Evolutionary conservation across 2,888 invertebrate species (phyloP).

Genomic region (Chrysina gloriosa): DNA sequence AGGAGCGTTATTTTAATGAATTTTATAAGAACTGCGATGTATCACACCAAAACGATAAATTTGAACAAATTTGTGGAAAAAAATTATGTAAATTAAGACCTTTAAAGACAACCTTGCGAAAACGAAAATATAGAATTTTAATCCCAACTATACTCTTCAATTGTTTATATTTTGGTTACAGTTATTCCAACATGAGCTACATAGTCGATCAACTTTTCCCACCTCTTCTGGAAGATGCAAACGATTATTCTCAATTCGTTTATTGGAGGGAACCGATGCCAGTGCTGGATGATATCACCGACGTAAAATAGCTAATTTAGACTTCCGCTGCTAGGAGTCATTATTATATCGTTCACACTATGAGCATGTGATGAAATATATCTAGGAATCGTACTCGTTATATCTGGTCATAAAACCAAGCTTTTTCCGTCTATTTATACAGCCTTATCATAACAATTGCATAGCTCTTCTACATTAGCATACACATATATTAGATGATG

Average conservation of each 20-base stretch:
- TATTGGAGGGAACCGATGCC: constrained; percentile 94
- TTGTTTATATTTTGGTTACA: constrained; percentile 66
- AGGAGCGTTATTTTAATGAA: too few species aligned
- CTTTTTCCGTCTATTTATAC: constrained; percentile 26
- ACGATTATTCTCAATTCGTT: constrained; percentile 86
- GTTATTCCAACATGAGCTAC: constrained; percentile 94
- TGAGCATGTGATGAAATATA: constrained; percentile 18
- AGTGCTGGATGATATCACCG: constrained; percentile 57
- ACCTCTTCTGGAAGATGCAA: constrained; percentile 74
- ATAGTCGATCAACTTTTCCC: constrained; percentile 98
- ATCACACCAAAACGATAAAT: too few species aligned
- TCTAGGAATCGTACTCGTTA: not conserved
- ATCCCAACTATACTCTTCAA: not conserved
- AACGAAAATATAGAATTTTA: too few species aligned
- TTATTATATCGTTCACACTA: not conserved
- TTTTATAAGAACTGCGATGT: too few species aligned
- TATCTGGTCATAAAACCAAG: not conserved
- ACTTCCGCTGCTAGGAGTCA: not conserved
- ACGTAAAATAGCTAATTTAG: constrained; percentile 28
- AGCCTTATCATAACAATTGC: constrained; percentile 17
- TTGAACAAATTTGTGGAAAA: too few species aligned
- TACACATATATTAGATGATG: constrained; percentile 10
- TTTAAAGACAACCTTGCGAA: too few species aligned
- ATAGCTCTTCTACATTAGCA: constrained; percentile 31
- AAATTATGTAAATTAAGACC: too few species aligned